Evolutionary conservation across 1,140 invertebrate species (phyloP).

Genomic region (Camponotus pennsylvanicus): DNA sequence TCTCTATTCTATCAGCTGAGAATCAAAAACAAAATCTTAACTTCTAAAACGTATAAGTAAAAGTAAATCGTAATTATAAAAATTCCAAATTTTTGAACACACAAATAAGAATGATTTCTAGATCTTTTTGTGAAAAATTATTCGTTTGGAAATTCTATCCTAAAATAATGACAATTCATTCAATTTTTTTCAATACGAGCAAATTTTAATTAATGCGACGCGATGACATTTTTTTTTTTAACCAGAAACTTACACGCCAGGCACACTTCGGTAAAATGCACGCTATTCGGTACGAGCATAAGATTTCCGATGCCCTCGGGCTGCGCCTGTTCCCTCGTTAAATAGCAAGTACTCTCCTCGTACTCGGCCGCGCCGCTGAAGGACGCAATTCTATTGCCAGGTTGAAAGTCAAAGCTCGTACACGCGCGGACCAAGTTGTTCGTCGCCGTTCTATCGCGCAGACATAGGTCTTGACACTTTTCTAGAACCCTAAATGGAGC

Average conservation of each 20-base stretch:
- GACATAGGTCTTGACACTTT: conserved; percentile 94
- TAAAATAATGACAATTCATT: background rate
- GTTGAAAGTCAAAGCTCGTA: conserved; percentile 96
- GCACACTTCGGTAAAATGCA: conserved; percentile 96
- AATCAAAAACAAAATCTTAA: conserved; percentile 43
- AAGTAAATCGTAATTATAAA: background rate
- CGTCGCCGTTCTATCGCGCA: conserved; percentile 92
- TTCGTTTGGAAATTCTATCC: background rate
- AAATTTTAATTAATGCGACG: conserved; percentile 14
- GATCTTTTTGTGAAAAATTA: background rate
- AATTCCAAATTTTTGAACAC: background rate
- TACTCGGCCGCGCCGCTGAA: conserved; percentile 94
- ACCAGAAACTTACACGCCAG: conserved; percentile 91
- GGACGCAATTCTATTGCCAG: conserved; percentile 93
- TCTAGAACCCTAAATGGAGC: conserved; percentile 94
- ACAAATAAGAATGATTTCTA: background rate
- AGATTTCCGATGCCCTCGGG: conserved; percentile 95
- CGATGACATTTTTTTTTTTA: background rate
- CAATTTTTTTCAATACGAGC: background rate
- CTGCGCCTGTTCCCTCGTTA: conserved; percentile 93
- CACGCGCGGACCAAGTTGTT: conserved; percentile 94
- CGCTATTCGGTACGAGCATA: conserved; percentile 94
- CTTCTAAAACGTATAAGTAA: background rate
- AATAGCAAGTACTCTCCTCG: conserved; percentile 95
- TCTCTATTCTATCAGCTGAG: conserved; percentile 93